Base-by-base conservation (phyloP, 2,113 vertebrate species). In the Himantopus leucocephalus region DNA sequence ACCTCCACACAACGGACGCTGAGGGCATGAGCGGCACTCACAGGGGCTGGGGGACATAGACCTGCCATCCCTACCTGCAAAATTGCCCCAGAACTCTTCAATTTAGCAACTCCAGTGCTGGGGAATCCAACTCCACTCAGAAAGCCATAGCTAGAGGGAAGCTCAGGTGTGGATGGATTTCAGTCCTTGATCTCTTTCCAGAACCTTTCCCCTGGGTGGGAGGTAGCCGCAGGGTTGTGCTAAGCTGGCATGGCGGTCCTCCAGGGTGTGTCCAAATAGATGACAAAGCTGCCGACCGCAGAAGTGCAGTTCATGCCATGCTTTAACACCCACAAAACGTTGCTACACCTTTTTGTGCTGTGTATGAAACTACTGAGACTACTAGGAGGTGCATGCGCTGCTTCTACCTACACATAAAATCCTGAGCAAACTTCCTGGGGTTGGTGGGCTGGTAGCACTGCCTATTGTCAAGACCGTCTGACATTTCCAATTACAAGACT, bases 401-500 rank as follows among this genome's bases (percentile, higher is more conserved):
- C 67, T 45, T 84, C 88, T 94, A 85, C 94, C 92, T 92, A 66
- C 84, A 78, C 74, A 86, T 23, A 39, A 89, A 94, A 83, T 34
- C 80, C 73, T 50, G 70, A 94, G 62, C 62, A 89, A 71, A 64
- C 70, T 72, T 94, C 76, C 92, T 3, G 55, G 76, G 91, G 53
- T 87, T 87, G 91, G 92, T 92, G 92, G 91, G 63, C 76, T 94
- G 86, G 92, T 97, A 91, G 86, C 88, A 58, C 76, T 93, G 83
- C 73, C 85, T 95, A 72, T 53, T 96, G 89, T 95, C 94, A 97
- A 79, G 94, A 85, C 87, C 3, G 2, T 91, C 92, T 95, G 96
- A 95, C 96, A 92, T 91, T 90, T 89, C 84, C 96, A 94, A 85
- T 97, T 95, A 92, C 84, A 90, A 55, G 70, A 39, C 41, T 97